phyloP scores from a whole-genome alignment of 2,888 invertebrate genomes.

The Stenichneumon culpator region DNA sequence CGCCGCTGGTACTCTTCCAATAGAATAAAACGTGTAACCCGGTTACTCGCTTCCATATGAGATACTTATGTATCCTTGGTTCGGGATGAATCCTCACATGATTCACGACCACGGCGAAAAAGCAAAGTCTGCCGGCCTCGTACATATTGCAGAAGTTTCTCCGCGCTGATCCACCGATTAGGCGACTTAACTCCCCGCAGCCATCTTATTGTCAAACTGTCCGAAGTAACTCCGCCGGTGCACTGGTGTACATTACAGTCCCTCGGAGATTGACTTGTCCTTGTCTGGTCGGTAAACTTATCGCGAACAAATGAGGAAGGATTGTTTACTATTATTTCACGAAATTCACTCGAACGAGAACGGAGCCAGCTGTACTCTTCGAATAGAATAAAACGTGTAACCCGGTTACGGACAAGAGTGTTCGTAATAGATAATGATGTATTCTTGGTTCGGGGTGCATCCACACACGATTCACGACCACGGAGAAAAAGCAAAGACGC shows the following conservation, averaged over 20 bases:
- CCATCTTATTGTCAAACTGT: not conserved
- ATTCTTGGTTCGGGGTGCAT: constrained; percentile 13
- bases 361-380: not conserved
- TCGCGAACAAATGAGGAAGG: constrained; percentile 4
- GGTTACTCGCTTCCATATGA: not conserved
- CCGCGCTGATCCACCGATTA: not conserved
- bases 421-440: not conserved
- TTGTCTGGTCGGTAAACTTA: not conserved
- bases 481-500: not conserved
- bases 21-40: constrained; percentile 6
- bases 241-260: not conserved
- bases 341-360: not conserved
- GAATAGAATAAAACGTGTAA: constrained; percentile 10
- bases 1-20: not conserved
- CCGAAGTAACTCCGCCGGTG: not conserved
- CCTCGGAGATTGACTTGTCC: not conserved
- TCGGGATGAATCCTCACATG: constrained; percentile 1
- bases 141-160: not conserved
- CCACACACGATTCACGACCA: constrained; percentile 10
- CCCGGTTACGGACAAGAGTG: not conserved
- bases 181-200: not conserved
- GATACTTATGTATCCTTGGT: not conserved
- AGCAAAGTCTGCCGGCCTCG: not conserved
- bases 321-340: not conserved
- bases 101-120: not conserved